Evolutionary conservation across 2,797 vertebrate genomes (phyloP).

Genomic region (Phyllotis vaccarum): DNA sequence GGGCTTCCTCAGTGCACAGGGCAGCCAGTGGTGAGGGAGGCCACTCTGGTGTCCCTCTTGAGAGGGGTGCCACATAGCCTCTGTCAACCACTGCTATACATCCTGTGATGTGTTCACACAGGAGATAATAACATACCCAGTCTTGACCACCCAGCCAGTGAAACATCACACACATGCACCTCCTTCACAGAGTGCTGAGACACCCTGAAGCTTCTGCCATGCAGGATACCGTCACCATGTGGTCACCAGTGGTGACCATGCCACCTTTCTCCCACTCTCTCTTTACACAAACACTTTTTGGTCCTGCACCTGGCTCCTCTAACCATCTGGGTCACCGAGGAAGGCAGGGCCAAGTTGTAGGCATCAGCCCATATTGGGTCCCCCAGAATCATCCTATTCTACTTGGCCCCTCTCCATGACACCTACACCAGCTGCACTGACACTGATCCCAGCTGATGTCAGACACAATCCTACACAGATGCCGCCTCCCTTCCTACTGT

Average conservation of each 20-base stretch:
- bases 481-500: background rate
- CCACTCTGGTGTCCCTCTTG: background rate
- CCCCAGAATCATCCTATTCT: background rate
- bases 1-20: background rate
- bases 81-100: background rate
- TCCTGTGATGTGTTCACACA: background rate
- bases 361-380: constrained; percentile 84
- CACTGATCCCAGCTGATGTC: background rate
- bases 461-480: background rate
- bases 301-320: background rate
- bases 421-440: background rate
- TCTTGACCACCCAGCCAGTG: background rate
- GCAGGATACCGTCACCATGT: background rate
- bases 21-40: background rate
- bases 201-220: background rate
- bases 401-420: background rate
- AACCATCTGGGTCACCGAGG: constrained; percentile 50
- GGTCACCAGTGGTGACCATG: background rate
- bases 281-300: background rate
- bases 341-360: constrained; percentile 33
- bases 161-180: background rate
- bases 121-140: background rate
- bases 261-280: background rate
- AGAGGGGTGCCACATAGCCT: background rate
- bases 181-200: background rate